Conservation (phyloP, 2,113 vertebrate genomes). For the Pica pica region DNA sequence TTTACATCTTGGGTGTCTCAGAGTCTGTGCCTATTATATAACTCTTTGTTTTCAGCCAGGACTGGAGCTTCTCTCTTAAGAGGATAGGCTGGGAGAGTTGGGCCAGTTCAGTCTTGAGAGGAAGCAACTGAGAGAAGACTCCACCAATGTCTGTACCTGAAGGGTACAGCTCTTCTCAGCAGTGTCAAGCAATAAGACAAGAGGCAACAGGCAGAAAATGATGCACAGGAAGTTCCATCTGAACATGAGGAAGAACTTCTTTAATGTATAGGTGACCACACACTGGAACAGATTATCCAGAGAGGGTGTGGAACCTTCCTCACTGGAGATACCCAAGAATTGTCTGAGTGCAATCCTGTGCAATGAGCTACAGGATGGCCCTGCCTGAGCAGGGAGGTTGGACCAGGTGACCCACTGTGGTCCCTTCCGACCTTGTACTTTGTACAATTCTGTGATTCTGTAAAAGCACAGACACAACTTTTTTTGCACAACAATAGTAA, state of each 20-base stretch:
- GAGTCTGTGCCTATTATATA: not conserved
- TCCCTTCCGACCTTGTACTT: not conserved
- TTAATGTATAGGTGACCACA: not conserved
- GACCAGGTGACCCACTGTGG: not conserved
- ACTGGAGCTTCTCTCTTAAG: not conserved
- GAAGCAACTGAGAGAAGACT: too few relatives aligned
- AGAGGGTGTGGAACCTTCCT: not conserved
- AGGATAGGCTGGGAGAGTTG: not conserved
- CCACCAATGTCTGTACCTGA: not conserved
- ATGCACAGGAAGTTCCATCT: too few relatives aligned
- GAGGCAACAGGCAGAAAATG: not conserved
- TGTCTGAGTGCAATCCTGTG: not conserved
- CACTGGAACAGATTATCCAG: not conserved
- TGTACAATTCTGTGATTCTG: not conserved
- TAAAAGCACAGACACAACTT: not conserved
- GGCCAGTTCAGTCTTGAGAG: not conserved
- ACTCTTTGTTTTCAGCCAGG: not conserved
- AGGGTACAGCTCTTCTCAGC: rapidly evolving
- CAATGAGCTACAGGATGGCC: not conserved
- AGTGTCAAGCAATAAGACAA: not conserved
- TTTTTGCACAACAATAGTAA: not conserved
- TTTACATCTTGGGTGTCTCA: not conserved
- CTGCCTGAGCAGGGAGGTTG: not conserved
- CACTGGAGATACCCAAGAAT: not conserved
- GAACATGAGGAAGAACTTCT: not conserved